Evolutionary conservation across 2,797 vertebrate species (phyloP).

Genomic region (Pogonophryne albipinna): DNA sequence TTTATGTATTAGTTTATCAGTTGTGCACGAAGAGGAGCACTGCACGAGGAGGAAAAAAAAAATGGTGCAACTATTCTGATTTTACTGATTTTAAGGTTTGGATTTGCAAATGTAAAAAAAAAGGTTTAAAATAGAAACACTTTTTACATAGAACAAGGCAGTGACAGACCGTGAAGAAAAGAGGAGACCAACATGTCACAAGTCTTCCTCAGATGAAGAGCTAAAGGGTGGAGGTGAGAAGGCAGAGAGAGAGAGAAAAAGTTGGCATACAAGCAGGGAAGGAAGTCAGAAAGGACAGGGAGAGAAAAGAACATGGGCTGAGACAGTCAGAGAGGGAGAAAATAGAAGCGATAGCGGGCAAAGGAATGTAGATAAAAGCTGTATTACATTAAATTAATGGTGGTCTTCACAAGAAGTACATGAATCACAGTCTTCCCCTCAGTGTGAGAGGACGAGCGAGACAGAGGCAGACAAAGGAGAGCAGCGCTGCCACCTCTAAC

Average conservation of each 20-base stretch:
- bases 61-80: slow-evolving; percentile 93
- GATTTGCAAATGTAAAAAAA: slow-evolving; percentile 88
- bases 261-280: not conserved
- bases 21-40: slow-evolving; percentile 88
- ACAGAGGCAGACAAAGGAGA: slow-evolving; percentile 89
- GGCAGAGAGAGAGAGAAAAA: slow-evolving; percentile 20
- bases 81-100: slow-evolving; percentile 99
- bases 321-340: slow-evolving; percentile 75
- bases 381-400: slow-evolving; percentile 99
- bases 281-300: slow-evolving; percentile 57
- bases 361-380: slow-evolving; percentile 95
- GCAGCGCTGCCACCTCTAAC: slow-evolving; percentile 92
- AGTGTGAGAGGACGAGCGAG: slow-evolving; percentile 75
- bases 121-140: not conserved
- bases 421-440: slow-evolving; percentile 94
- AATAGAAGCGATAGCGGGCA: slow-evolving; percentile 80
- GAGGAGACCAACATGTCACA: not conserved
- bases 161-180: not conserved
- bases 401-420: slow-evolving; percentile 93
- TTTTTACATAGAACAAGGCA: not conserved
- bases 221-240: slow-evolving; percentile 15
- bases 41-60: slow-evolving; percentile 84
- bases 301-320: slow-evolving; percentile 66
- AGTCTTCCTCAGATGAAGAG: slow-evolving; percentile 5
- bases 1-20: slow-evolving; percentile 99